Evolutionary conservation across 2,888 invertebrate species (phyloP).

Genomic region (Plutella xylostella): DNA sequence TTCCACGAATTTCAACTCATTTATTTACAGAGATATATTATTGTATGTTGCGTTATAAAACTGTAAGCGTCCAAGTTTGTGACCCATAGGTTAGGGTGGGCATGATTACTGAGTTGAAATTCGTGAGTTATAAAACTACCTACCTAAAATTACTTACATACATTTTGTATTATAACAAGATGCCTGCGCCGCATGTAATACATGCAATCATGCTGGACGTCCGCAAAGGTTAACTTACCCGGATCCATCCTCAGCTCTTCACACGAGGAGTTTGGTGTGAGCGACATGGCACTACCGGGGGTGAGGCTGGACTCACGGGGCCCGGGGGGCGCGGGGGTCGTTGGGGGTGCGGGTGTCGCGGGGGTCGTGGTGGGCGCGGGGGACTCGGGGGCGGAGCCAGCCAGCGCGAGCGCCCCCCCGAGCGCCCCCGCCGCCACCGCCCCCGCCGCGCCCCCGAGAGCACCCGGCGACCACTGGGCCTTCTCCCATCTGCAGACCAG

Average conservation of each 20-base stretch:
- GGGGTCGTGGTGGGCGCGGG: conserved; percentile 34
- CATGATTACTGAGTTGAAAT: no score
- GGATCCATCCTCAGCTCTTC: conserved; percentile 72
- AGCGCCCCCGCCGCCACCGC: conserved; percentile 54
- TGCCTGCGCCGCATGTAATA: no score
- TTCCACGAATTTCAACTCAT: no score
- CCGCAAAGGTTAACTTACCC: no score
- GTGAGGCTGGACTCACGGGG: conserved; percentile 59
- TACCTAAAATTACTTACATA: no score
- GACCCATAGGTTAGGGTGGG: no score
- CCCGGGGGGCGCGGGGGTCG: neutral
- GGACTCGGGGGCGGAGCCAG: conserved; percentile 59
- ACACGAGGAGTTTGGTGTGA: conserved; percentile 80
- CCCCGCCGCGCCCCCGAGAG: conserved; percentile 51
- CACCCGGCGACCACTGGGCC: conserved; percentile 66
- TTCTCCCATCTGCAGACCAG: conserved; percentile 87
- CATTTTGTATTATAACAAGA: no score
- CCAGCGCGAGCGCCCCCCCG: conserved; percentile 60
- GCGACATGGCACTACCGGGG: conserved; percentile 72
- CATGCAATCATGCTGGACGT: no score
- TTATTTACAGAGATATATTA: no score
- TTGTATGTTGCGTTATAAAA: no score
- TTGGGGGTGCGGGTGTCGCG: conserved; percentile 48
- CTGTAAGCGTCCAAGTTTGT: no score
- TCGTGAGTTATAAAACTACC: no score